Percentiles rank a stretch among this genome's conserved stretches.
Evolutionary conservation across 2,797 vertebrate genomes (phyloP).

Genomic region (Pristis pectinata): DNA sequence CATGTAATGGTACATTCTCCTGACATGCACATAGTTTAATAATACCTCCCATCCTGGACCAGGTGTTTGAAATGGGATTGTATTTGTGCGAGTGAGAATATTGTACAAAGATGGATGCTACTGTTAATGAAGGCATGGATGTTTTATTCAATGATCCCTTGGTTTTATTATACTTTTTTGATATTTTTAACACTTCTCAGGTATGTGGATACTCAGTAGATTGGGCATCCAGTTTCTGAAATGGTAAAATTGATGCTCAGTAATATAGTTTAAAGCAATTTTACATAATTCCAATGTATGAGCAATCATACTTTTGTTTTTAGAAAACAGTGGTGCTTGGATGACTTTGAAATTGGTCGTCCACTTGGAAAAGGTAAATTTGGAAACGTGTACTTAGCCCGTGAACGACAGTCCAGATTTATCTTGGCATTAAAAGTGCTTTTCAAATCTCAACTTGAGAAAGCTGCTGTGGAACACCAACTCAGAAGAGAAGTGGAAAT

Average conservation of each 20-base stretch:
- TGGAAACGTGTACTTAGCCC: slow-evolving; percentile 90
- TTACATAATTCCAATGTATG: neutral
- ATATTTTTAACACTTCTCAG: neutral
- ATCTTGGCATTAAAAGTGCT: slow-evolving; percentile 93
- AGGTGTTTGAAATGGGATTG: neutral
- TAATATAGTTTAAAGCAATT: slow-evolving; percentile 25
- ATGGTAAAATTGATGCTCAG: neutral
- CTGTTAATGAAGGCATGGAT: neutral
- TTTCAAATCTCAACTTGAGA: slow-evolving; percentile 91
- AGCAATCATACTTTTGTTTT: slow-evolving; percentile 22
- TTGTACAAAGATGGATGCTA: neutral
- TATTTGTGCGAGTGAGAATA: neutral
- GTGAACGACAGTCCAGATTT: slow-evolving; percentile 87
- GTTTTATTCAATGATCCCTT: neutral
- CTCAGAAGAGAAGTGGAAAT: slow-evolving; percentile 93
- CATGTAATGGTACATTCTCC: neutral
- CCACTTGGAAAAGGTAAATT: slow-evolving; percentile 96
- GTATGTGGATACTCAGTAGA: neutral
- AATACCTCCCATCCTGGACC: neutral
- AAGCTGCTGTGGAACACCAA: slow-evolving; percentile 90
- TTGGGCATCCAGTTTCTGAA: neutral
- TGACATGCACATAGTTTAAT: neutral
- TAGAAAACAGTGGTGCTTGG: slow-evolving; percentile 83
- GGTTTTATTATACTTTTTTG: neutral
- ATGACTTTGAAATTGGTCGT: slow-evolving; percentile 92